phyloP scores from a whole-genome alignment of 2,113 vertebrate genomes.

The Rallus limicola region DNA sequence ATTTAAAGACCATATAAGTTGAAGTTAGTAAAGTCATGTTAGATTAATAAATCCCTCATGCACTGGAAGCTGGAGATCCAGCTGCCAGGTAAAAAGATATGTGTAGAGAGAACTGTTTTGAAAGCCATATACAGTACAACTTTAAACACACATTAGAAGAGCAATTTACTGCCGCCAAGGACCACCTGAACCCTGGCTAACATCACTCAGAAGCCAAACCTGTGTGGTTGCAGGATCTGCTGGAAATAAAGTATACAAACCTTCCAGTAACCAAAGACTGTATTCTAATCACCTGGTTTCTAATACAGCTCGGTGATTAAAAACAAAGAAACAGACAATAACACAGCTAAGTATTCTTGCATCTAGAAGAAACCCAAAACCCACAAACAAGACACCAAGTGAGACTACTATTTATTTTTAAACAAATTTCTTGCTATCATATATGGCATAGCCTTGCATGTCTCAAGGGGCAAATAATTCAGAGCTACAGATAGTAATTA shows the following conservation, averaged over 20 bases:
- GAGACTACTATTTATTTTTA: neutral
- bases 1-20: neutral
- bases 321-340: neutral
- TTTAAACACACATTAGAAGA: neutral
- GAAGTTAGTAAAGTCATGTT: neutral
- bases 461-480: neutral
- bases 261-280: neutral
- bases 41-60: neutral
- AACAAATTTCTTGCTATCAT: neutral
- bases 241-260: neutral
- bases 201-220: neutral
- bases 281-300: neutral
- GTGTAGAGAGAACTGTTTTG: neutral
- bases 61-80: neutral
- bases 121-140: neutral
- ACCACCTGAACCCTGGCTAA: neutral
- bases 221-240: rapidly evolving
- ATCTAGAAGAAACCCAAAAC: neutral
- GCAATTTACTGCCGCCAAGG: neutral
- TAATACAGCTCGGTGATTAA: neutral
- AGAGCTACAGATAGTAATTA: neutral
- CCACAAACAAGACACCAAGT: neutral
- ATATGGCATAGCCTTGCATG: neutral
- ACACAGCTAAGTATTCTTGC: neutral
- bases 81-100: neutral